Conservation (phyloP, 2,797 vertebrate species). For the Ispidina lecontei region DNA sequence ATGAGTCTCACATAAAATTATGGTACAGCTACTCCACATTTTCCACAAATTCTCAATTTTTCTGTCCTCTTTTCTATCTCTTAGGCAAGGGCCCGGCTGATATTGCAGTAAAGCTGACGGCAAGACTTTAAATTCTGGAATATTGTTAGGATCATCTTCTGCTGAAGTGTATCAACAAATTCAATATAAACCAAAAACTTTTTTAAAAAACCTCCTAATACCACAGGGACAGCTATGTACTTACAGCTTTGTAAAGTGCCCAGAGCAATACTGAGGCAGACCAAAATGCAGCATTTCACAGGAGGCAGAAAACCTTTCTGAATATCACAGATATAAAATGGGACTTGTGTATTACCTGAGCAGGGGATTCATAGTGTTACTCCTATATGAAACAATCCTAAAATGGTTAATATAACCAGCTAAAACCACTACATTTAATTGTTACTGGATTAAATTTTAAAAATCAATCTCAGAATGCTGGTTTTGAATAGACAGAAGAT, state of each 20-base stretch:
- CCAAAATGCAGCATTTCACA: background rate
- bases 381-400: background rate
- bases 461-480: background rate
- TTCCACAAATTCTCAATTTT: background rate
- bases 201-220: background rate
- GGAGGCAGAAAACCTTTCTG: background rate
- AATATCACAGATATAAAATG: background rate
- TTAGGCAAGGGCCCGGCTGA: background rate
- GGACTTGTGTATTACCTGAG: background rate
- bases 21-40: background rate
- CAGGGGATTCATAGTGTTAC: background rate
- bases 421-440: background rate
- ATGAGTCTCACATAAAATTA: background rate
- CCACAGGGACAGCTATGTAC: background rate
- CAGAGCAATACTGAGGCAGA: background rate
- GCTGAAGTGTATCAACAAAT: background rate
- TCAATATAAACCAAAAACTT: background rate
- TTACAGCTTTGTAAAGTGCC: background rate
- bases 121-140: background rate
- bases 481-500: background rate
- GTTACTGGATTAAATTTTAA: background rate
- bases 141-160: background rate
- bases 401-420: background rate
- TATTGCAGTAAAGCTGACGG: background rate
- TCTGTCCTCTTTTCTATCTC: background rate